Evolutionary conservation across 2,113 vertebrate genomes (phyloP).

Genomic region (Sakesphorus luctuosus): DNA sequence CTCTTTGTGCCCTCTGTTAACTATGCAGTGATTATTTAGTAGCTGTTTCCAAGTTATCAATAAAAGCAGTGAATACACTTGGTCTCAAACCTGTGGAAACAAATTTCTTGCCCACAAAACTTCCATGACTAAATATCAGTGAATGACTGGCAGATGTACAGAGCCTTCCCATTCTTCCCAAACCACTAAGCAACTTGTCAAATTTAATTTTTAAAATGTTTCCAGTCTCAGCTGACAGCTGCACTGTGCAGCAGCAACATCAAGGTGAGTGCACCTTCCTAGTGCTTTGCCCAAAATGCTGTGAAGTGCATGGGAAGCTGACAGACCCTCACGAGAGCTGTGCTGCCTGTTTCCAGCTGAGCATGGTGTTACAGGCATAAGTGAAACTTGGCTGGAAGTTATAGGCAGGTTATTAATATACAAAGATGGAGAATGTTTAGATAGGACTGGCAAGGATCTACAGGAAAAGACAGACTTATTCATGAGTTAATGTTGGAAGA

Average conservation of each 20-base stretch:
- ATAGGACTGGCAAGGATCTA: neutral
- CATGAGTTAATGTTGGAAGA: slow-evolving; percentile 28
- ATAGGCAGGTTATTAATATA: neutral
- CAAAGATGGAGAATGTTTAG: slow-evolving; percentile 19
- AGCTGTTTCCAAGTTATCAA: neutral
- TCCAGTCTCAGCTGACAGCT: slow-evolving; percentile 21
- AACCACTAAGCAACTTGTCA: neutral
- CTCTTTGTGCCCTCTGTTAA: neutral
- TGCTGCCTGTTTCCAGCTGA: neutral
- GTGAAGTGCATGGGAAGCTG: neutral
- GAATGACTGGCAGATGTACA: neutral
- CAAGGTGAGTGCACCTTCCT: neutral
- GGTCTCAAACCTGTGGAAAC: neutral
- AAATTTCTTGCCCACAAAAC: neutral
- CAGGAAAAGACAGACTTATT: slow-evolving; percentile 38
- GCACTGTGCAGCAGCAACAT: neutral
- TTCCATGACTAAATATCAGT: neutral
- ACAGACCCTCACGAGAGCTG: neutral
- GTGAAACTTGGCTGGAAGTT: neutral
- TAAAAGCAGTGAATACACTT: neutral
- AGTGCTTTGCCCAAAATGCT: accelerated
- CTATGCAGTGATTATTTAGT: neutral
- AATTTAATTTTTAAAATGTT: slow-evolving; percentile 26
- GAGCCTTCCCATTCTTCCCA: neutral
- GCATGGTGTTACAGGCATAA: neutral